A percentile compares a stretch with the other conserved stretches of the same genome.
These are phyloP conservation scores for Herminia tarsipennalis DNA, from an alignment of 2,888 invertebrate genomes.

Conservation along the genomic window DNA sequence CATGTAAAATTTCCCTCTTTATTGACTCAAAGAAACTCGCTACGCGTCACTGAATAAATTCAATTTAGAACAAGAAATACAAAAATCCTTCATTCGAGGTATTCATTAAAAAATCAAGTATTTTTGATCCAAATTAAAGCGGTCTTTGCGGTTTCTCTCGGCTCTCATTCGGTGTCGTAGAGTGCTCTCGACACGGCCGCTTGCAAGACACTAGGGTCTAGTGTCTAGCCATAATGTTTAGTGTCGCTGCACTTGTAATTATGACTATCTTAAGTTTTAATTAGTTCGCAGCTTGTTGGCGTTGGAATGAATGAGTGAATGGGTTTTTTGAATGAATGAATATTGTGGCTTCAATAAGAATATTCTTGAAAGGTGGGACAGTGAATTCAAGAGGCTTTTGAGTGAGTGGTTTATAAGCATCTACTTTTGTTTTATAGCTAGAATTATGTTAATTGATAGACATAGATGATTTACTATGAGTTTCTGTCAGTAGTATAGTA, in stretches of 20 bases:
- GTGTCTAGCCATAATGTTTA: slow-evolving; percentile 18
- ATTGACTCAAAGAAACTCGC: slow-evolving; percentile 36
- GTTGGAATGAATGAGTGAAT: not conserved
- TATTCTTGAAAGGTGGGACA: too few species aligned
- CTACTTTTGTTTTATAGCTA: too few species aligned
- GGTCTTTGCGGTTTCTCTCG: slow-evolving; percentile 21
- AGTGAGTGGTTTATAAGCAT: too few species aligned
- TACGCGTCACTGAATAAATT: slow-evolving; percentile 49
- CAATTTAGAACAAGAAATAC: slow-evolving; percentile 27
- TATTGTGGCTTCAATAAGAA: too few species aligned
- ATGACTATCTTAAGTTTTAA: slow-evolving; percentile 42
- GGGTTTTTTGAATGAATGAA: too few species aligned
- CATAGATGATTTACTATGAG: too few species aligned
- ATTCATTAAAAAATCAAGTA: slow-evolving; percentile 57
- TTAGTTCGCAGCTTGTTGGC: slow-evolving; percentile 24
- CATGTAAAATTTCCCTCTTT: slow-evolving; percentile 43
- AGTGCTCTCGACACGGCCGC: slow-evolving; percentile 35
- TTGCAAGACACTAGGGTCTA: slow-evolving; percentile 40
- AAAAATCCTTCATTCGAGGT: slow-evolving; percentile 25
- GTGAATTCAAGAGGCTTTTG: too few species aligned
- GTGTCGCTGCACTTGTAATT: slow-evolving; percentile 36
- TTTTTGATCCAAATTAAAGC: slow-evolving; percentile 50
- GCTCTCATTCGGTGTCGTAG: slow-evolving; percentile 38
- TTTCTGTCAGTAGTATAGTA: too few species aligned
- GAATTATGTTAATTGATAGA: too few species aligned